Conservation (phyloP, 2,113 vertebrate genomes). For the Alethe diademata region DNA sequence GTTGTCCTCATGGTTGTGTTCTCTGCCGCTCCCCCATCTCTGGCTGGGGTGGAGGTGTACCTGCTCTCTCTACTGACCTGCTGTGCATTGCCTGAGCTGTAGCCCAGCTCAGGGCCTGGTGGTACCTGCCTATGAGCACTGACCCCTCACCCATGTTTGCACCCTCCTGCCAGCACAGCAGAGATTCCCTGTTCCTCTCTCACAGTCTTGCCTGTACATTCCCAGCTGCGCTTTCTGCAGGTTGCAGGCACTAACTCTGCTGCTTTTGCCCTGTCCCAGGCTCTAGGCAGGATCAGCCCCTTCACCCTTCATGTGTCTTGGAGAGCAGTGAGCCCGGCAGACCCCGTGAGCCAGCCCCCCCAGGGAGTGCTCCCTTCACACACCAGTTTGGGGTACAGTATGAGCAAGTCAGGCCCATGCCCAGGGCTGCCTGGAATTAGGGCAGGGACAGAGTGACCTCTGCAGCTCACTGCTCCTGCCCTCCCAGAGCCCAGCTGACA, state of each 20-base stretch:
- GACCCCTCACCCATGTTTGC: not conserved
- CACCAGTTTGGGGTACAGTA: slow-evolving; percentile 66
- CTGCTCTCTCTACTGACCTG: not conserved
- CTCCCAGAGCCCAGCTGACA: not conserved
- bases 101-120: not conserved
- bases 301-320: slow-evolving; percentile 55
- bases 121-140: not conserved
- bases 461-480: not conserved
- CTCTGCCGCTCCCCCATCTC: not conserved
- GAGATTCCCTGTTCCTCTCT: not conserved
- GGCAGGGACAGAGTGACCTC: not conserved
- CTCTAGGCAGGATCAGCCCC: slow-evolving; percentile 56
- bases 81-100: not conserved
- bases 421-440: not conserved
- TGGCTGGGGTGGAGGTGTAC: not conserved
- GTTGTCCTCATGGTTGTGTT: not conserved
- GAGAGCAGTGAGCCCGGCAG: slow-evolving; percentile 48
- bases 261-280: slow-evolving; percentile 56
- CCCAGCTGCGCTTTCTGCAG: not conserved
- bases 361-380: slow-evolving; percentile 37
- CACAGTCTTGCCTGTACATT: not conserved
- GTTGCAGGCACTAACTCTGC: slow-evolving; percentile 28
- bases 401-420: slow-evolving; percentile 6
- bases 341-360: slow-evolving; percentile 20
- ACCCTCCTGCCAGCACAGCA: not conserved